Base-by-base conservation (phyloP, 2,797 vertebrate genomes). In the Cichlasoma orientale region DNA sequence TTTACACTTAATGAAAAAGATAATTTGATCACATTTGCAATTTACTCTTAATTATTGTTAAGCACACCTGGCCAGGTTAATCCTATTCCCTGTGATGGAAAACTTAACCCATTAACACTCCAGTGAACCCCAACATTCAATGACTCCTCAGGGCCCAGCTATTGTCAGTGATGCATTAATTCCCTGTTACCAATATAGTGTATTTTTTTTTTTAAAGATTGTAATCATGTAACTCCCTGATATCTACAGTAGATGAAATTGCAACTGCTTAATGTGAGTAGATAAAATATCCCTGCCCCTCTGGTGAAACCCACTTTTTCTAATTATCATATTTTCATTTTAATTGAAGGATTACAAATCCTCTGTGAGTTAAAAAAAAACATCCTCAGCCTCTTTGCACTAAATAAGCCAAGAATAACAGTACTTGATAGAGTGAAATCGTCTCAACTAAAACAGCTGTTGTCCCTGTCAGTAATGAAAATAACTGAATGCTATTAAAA, bases 291-390 rank as follows among this genome's bases (percentile, higher is more conserved):
- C 44, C 1, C 56, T 41, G 29, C 29, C 72, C 31, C 55, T 50
- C 2, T 50, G 61, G 25, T 78, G 3, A 72, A 76, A 1, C 1
- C 2, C 19, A 36, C 41, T 5, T 41, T 71, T 74, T 68, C 41
- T 83, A 56, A 63, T 81, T 57, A 23, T 61, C 19, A 5, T 52
- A 56, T 56, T 82, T 11, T 54, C 55, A 59, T 74, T 58, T 72
- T 63, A 79, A 79, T 73, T 70, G 27, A 82, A 27, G 75, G 76
- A 83, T 86, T 74, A 79, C 29, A 23, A 18, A 3, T 70, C 68
- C 78, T 80, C 44, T 74, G 68, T 27, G 69, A 78, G 8, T 33
- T 41, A 4, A 5, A 68, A 41, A 41, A 61, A 50, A 72, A 18
- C 36, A 36, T 8, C 19, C 0, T 50, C 38, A 44, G 21, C 38